A percentile compares a stretch with the other conserved stretches of the same genome.
Evolutionary conservation across 2,888 invertebrate species (phyloP).

Genomic region (Hydraecia micacea): DNA sequence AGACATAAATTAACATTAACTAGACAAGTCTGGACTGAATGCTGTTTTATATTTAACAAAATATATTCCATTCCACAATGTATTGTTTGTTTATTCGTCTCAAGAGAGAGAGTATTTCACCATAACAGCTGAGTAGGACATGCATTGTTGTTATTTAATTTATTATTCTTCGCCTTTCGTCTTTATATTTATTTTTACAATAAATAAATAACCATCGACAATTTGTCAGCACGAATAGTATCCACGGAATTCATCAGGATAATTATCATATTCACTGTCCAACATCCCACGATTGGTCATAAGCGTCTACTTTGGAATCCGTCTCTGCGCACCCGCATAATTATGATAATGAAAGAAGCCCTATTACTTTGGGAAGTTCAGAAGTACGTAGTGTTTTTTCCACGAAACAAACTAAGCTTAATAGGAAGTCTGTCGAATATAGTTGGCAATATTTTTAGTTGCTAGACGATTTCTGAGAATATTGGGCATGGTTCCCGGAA

Average conservation of each 20-base stretch:
- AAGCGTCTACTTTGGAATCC: background rate
- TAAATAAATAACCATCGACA: slow-evolving; percentile 1
- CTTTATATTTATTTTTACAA: background rate
- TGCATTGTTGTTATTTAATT: slow-evolving; percentile 25
- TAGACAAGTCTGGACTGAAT: slow-evolving; percentile 50
- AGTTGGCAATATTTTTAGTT: slow-evolving; percentile 26
- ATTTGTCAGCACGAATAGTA: background rate
- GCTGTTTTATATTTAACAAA: slow-evolving; percentile 42
- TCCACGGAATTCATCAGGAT: background rate
- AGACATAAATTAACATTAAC: slow-evolving; percentile 60
- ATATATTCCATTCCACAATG: slow-evolving; percentile 36
- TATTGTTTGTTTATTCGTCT: slow-evolving; percentile 42
- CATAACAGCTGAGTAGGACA: slow-evolving; percentile 20
- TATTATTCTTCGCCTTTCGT: background rate
- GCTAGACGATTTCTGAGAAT: slow-evolving; percentile 28
- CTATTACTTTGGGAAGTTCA: background rate
- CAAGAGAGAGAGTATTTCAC: slow-evolving; percentile 32
- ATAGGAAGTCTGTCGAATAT: slow-evolving; percentile 9
- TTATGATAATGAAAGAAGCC: background rate
- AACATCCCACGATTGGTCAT: background rate
- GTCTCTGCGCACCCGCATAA: background rate
- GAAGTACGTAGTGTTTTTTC: slow-evolving; percentile 4
- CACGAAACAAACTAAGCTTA: background rate
- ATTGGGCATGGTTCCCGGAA: slow-evolving; percentile 43
- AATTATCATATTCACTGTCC: background rate